Base-by-base conservation (phyloP, 2,113 vertebrate genomes). In the Heterotis niloticus region DNA sequence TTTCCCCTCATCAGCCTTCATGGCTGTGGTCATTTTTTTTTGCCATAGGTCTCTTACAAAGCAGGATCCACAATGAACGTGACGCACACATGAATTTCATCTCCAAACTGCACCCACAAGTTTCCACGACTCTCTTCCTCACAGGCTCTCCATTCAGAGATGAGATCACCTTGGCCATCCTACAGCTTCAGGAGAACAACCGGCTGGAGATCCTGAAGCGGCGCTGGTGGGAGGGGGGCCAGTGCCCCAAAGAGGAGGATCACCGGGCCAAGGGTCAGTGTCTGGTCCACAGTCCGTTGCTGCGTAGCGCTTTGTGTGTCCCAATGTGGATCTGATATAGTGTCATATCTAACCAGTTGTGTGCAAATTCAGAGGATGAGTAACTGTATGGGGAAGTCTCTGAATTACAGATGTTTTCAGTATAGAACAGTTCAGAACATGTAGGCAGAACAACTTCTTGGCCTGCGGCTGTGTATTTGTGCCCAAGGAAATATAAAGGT, bases 181-280 rank as follows among this genome's bases (percentile, higher is more conserved):
- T 96, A 23, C 95, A 96, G 90, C 90, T 96, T 77, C 95, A 96
- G 89, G 95, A 97, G 86, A 96, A 93, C 87, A 96, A 97, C 90
- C 86, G 95, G 17, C 85, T 97, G 88, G 95, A 96, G 86, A 96
- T 97, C 87, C 90, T 96, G 81, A 97, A 97, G 88, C 90, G 95
- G 72, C 93, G 94, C 74, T 96, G 95, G 95, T 97, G 95, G 95
- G 95, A 97, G 70, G 95, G 94, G 3, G 92, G 95, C 5, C 93
- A 94, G 80, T 97, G 95, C 80, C 94, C 93, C 59, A 95, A 94
- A 86, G 95, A 96, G 84, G 95, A 96, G 81, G 95, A 97, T 78
- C 95, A 95, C 79, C 86, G 95, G 1, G 95, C 95, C 66, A 97
- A 96, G 91, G 95, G 95, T 94, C 76, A 65, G 89, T 82, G 29